Base-by-base conservation (phyloP, 2,113 vertebrate species). In the Rattus rattus region DNA sequence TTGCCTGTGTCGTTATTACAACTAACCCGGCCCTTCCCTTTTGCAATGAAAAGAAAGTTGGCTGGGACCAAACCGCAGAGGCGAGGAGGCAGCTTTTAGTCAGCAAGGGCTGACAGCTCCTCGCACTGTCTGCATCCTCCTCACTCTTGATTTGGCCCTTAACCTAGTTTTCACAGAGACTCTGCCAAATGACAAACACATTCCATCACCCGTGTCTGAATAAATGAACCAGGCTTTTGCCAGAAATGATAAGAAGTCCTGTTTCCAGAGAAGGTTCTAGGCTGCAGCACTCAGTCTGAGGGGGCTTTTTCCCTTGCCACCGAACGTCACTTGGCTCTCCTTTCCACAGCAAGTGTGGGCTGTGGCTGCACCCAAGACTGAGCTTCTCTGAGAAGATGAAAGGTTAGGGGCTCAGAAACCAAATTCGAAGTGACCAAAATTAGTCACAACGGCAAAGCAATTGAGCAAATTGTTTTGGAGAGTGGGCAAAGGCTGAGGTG, bases 391-490 rank as follows among this genome's bases (percentile, higher is more conserved):
- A 69, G 80, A 95, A 97, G 67, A 20, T 65, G 61, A 98, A 96
- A 94, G 47, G 63, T 81, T 85, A 56, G 56, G 88, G 52, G 43
- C 63, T 91, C 52, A 94, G 63, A 90, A 98, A 85, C 70, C 80
- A 80, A 33, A 83, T 95, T 79, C 52, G 79, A 94, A 97, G 36
- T 84, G 94, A 90, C 59, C 24, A 12, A 93, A 61, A 98, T 90
- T 88, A 96, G 88, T 85, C 90, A 43, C 77, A 6, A 0, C 2
- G 4, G 92, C 75, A 88, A 95, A 95, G 93, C 17, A 92, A 86
- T 30, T 0, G 1, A 96, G 89, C 79, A 49, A 93, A 96, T 97
- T 97, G n/a, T 95, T 98, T 83, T 73, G 77, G 75, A 95, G 79
- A 97, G 39, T 84, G 80, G 80, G 7, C 61, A 33, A 43, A 61